Conservation (phyloP, 2,888 invertebrate genomes). For the Dolichomitus sp. region DNA sequence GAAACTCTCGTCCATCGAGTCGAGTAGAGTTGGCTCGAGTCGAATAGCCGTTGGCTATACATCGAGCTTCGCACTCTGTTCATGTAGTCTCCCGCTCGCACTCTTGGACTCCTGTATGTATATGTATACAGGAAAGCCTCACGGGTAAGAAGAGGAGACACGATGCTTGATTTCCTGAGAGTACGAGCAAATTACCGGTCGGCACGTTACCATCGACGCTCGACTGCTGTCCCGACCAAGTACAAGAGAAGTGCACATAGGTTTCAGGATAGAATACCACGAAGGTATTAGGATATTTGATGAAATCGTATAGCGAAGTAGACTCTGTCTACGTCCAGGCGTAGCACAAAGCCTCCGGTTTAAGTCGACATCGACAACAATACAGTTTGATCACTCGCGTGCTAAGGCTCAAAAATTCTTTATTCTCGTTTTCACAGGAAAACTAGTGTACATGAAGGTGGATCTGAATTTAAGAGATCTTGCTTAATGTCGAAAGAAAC, state of each 20-base stretch:
- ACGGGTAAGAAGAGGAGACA: conserved; percentile 15
- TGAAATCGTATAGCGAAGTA: neutral
- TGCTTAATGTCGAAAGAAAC: neutral
- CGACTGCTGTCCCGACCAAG: conserved; percentile 6
- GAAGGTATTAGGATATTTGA: conserved; percentile 3
- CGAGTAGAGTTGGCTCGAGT: conserved; percentile 46
- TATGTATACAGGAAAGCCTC: neutral
- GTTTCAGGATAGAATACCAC: neutral
- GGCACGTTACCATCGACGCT: conserved; percentile 12
- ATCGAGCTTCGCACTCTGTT: neutral
- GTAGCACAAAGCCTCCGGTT: conserved; percentile 19
- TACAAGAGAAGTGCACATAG: neutral
- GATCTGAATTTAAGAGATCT: neutral
- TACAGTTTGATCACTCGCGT: neutral
- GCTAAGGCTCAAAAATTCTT: neutral
- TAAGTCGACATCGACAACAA: neutral
- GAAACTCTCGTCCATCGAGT: conserved; percentile 46
- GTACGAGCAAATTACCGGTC: conserved; percentile 44
- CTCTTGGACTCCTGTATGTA: neutral
- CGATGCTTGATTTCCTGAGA: conserved; percentile 41
- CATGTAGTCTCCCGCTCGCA: neutral
- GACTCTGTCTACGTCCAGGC: neutral
- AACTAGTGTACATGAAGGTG: neutral
- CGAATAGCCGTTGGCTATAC: conserved; percentile 22
- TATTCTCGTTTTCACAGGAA: neutral